Evolutionary conservation across 2,888 invertebrate species (phyloP).

Genomic region (Limulus polyphemus): DNA sequence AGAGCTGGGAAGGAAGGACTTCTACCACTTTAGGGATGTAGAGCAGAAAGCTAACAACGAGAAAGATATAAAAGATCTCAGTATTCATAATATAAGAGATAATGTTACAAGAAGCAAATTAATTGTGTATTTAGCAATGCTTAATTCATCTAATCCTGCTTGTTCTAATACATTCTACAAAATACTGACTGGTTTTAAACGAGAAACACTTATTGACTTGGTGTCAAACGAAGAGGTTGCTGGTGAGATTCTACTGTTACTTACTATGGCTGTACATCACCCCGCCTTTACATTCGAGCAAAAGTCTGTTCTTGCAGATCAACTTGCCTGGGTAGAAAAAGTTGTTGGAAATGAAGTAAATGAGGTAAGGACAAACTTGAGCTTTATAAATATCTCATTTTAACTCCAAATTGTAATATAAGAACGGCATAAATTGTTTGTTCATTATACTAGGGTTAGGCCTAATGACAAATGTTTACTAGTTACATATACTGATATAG

Average conservation of each 20-base stretch:
- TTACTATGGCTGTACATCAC: constrained; percentile 86
- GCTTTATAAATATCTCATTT: too few relatives aligned
- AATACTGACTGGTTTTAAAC: constrained; percentile 46
- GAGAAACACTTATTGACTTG: constrained; percentile 17
- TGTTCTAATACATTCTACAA: constrained; percentile 79
- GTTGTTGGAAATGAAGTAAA: too few relatives aligned
- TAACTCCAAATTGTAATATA: too few relatives aligned
- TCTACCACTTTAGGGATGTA: constrained; percentile 71
- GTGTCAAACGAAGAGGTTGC: constrained; percentile 15
- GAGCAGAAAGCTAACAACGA: constrained; percentile 76
- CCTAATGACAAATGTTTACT: too few relatives aligned
- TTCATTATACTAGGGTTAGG: too few relatives aligned
- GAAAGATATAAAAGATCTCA: constrained; percentile 34
- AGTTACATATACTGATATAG: too few relatives aligned
- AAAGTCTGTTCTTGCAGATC: constrained; percentile 39
- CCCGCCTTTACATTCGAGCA: constrained; percentile 92
- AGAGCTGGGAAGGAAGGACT: constrained; percentile 79
- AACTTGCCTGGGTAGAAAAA: too few relatives aligned
- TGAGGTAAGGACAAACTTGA: too few relatives aligned
- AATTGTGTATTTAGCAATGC: constrained; percentile 72
- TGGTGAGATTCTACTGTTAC: constrained; percentile 59
- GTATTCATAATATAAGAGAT: constrained; percentile 36
- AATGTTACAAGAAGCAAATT: constrained; percentile 70
- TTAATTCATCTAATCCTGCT: constrained; percentile 75
- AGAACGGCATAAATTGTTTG: too few relatives aligned